Conservation (phyloP, 92 coral and sea anemone genomes). For the Pocillopora grandis region DNA sequence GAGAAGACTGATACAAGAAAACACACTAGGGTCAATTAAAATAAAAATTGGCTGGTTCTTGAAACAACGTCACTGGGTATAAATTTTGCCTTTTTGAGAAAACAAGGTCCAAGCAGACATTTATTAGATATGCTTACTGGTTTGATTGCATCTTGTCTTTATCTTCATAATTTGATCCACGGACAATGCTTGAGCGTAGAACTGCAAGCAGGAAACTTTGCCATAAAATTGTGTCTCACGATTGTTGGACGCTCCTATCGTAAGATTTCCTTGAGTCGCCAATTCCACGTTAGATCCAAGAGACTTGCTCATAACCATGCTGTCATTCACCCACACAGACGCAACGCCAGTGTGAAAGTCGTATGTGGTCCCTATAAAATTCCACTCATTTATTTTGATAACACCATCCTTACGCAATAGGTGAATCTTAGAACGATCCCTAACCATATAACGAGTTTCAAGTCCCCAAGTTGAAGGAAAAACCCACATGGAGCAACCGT, state of each 20-base stretch:
- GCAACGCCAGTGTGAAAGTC: conserved; percentile 48
- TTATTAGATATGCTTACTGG: conserved; percentile 5
- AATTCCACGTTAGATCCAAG: conserved; percentile 39
- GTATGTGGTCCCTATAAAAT: conserved; percentile 52
- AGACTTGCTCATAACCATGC: conserved; percentile 33
- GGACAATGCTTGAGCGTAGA: conserved; percentile 45
- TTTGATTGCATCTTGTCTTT: conserved; percentile 12
- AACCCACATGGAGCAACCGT: conserved; percentile 15
- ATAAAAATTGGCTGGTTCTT: not conserved
- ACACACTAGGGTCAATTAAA: too few species aligned
- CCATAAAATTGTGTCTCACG: conserved; percentile 30
- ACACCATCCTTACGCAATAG: not conserved
- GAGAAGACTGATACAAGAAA: too few species aligned
- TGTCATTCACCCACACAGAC: conserved; percentile 47
- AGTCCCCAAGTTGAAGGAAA: not conserved
- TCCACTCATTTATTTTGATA: conserved; percentile 37
- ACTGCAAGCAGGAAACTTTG: conserved; percentile 51
- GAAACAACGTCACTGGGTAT: not conserved
- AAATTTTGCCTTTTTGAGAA: not conserved
- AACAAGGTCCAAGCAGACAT: not conserved
- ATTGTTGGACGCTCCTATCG: conserved; percentile 35
- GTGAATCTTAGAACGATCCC: not conserved
- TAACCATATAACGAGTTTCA: conserved; percentile 4
- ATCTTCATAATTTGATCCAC: conserved; percentile 43
- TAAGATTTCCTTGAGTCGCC: conserved; percentile 40